Conservation (phyloP, 2,113 vertebrate species). For the Centrocercus urophasianus region DNA sequence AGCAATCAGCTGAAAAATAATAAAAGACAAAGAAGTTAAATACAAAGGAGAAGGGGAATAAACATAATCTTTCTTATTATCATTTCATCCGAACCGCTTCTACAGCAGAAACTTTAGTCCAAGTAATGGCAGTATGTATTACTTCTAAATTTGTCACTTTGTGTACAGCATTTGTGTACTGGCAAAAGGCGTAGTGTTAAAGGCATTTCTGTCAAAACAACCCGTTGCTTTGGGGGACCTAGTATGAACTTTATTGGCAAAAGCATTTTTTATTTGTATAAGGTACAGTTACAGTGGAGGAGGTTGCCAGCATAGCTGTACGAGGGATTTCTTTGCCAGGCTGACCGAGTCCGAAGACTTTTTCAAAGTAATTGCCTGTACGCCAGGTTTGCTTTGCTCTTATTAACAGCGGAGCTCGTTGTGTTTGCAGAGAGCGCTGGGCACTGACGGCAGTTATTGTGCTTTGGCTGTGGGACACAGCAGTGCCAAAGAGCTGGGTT, state of each 20-base stretch:
- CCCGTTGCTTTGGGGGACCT: slow-evolving; percentile 68
- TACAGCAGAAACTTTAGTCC: slow-evolving; percentile 48
- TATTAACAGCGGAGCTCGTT: not conserved
- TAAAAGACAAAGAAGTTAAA: not conserved
- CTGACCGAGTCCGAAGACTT: slow-evolving; percentile 43
- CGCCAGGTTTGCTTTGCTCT: not conserved
- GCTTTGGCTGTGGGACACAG: not conserved
- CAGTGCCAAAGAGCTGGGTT: not conserved
- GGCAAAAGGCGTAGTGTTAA: slow-evolving; percentile 69
- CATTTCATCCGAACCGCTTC: not conserved
- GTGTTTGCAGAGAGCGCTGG: not conserved
- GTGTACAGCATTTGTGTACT: slow-evolving; percentile 73
- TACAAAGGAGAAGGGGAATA: not conserved
- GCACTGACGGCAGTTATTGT: not conserved
- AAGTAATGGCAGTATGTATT: slow-evolving; percentile 31
- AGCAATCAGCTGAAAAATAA: not conserved
- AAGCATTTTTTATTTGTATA: slow-evolving; percentile 69
- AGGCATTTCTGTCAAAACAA: slow-evolving; percentile 73
- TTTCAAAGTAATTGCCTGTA: not conserved
- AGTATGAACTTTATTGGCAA: slow-evolving; percentile 69
- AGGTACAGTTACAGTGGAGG: slow-evolving; percentile 60
- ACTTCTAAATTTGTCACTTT: slow-evolving; percentile 72
- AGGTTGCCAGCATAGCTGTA: slow-evolving; percentile 61
- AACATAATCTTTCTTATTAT: not conserved
- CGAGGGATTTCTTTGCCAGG: slow-evolving; percentile 51